Conservation (phyloP, 2,113 vertebrate genomes). For the Silurus meridionalis region DNA sequence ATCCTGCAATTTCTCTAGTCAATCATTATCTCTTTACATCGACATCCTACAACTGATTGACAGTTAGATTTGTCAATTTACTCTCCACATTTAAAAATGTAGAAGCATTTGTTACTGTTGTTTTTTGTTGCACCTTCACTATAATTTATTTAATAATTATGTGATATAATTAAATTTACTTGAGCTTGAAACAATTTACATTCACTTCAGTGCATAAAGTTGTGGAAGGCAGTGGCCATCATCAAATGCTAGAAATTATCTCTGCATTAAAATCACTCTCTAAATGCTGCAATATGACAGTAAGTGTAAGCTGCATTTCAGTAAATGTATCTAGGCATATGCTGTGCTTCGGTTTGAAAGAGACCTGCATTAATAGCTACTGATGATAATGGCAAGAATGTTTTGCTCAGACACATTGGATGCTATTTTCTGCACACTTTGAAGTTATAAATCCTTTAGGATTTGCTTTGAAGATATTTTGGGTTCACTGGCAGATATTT, state of each 20-base stretch:
- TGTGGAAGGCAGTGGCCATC: neutral
- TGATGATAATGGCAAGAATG: neutral
- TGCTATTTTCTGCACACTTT: neutral
- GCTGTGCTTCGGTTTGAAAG: neutral
- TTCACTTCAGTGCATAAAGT: neutral
- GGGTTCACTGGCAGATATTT: neutral
- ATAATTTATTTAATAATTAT: neutral
- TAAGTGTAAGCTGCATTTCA: neutral
- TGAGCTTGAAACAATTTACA: neutral
- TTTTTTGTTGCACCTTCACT: neutral
- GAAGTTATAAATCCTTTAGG: neutral
- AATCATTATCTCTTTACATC: neutral
- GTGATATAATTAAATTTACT: neutral
- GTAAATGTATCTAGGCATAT: neutral
- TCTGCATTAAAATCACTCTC: neutral
- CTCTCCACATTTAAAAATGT: neutral
- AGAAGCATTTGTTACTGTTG: neutral
- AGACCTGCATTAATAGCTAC: neutral
- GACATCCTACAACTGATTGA: neutral
- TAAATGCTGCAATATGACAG: neutral
- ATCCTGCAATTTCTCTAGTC: neutral
- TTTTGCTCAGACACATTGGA: neutral
- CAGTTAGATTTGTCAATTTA: neutral
- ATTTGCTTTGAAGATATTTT: neutral
- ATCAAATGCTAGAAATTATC: neutral